A percentile compares a stretch with the other conserved stretches of the same genome.
Conservation (phyloP, 1,140 invertebrate genomes). For the Cyphomyrmex costatus region DNA sequence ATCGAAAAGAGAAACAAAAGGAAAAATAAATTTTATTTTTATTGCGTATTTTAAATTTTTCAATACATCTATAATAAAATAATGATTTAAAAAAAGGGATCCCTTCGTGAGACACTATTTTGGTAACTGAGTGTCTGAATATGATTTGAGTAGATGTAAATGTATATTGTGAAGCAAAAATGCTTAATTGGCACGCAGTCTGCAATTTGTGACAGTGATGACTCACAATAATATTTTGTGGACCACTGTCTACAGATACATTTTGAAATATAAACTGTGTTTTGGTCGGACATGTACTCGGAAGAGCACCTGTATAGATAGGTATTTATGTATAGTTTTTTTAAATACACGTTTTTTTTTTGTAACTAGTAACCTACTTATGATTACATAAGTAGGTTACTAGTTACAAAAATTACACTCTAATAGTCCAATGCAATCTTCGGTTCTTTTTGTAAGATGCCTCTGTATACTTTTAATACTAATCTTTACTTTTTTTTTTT, state of each 20-base stretch:
- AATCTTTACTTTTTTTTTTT: not conserved
- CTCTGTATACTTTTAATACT: not conserved
- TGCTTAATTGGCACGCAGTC: conserved; percentile 47
- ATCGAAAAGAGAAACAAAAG: not conserved
- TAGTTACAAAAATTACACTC: too few relatives aligned
- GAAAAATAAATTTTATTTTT: not conserved
- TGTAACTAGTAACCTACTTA: too few relatives aligned
- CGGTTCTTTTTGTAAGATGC: not conserved
- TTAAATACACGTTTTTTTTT: too few relatives aligned
- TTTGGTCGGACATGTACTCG: not conserved
- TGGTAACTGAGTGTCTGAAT: conserved; percentile 32
- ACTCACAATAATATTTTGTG: conserved; percentile 51
- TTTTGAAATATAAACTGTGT: conserved; percentile 32
- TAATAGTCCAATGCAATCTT: not conserved
- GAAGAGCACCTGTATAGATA: not conserved
- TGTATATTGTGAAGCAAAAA: conserved; percentile 14
- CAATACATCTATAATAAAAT: not conserved
- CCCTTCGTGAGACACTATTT: not conserved
- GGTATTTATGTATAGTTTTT: not conserved
- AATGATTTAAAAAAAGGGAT: not conserved
- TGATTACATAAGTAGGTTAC: too few relatives aligned
- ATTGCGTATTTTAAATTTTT: not conserved
- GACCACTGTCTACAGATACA: not conserved
- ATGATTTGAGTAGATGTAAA: conserved; percentile 17
- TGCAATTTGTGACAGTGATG: conserved; percentile 37